Conservation (phyloP, 2,797 vertebrate genomes). For the Taeniopygia guttata region DNA sequence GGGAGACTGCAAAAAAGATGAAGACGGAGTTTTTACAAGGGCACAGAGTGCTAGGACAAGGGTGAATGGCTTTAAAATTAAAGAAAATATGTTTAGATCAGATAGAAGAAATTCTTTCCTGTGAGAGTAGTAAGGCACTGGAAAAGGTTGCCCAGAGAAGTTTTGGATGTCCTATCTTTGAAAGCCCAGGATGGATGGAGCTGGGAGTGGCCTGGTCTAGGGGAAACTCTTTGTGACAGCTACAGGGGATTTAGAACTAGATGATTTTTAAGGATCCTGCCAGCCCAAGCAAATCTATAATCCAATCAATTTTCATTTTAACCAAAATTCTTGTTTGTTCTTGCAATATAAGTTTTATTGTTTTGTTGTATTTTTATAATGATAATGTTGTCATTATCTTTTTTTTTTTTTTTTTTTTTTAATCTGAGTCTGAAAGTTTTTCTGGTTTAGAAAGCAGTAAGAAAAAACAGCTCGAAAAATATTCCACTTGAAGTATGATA, state of each 20-base stretch:
- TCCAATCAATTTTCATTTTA: neutral
- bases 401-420: neutral
- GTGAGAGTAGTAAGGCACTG: neutral
- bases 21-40: neutral
- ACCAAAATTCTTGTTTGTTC: neutral
- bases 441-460: neutral
- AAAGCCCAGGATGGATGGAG: neutral
- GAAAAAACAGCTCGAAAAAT: fast-evolving
- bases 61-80: neutral
- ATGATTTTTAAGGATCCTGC: neutral
- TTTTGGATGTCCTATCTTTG: no score
- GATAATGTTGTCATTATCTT: neutral
- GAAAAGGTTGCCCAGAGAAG: neutral
- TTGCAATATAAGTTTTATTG: neutral
- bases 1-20: neutral
- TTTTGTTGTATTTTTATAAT: neutral
- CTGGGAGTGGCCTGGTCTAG: neutral
- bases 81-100: neutral
- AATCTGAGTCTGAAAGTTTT: neutral
- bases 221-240: neutral
- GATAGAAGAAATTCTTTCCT: neutral
- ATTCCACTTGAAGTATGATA: neutral
- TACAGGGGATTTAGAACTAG: neutral
- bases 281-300: neutral
- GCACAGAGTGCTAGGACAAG: neutral